Evolutionary conservation across 2,888 invertebrate genomes (phyloP).

Genomic region (Drosophila mimetica): DNA sequence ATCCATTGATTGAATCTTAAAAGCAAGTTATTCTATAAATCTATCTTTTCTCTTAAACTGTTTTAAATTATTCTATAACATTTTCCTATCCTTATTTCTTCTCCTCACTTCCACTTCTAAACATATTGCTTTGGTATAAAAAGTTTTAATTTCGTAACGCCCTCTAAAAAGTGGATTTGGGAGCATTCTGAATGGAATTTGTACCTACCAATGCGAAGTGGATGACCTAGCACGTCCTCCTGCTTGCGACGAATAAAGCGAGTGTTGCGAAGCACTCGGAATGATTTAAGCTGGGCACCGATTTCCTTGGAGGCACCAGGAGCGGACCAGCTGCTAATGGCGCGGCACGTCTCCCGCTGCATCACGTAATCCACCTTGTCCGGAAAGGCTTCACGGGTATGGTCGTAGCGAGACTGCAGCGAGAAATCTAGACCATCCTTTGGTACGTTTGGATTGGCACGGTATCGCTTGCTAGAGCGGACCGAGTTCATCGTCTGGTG

Average conservation of each 20-base stretch:
- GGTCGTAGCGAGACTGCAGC: slow-evolving; percentile 88
- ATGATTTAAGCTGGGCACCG: slow-evolving; percentile 82
- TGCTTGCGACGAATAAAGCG: slow-evolving; percentile 77
- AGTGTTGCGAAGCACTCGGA: slow-evolving; percentile 89
- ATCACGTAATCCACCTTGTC: slow-evolving; percentile 87
- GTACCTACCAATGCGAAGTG: slow-evolving; percentile 84
- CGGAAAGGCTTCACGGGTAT: slow-evolving; percentile 87
- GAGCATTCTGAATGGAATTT: too few relatives aligned
- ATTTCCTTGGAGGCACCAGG: slow-evolving; percentile 54
- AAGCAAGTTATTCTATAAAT: too few relatives aligned
- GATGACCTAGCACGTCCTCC: slow-evolving; percentile 84
- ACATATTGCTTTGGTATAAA: too few relatives aligned
- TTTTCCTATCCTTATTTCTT: too few relatives aligned
- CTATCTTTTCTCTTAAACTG: too few relatives aligned
- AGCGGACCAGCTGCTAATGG: slow-evolving; percentile 67
- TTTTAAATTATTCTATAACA: too few relatives aligned
- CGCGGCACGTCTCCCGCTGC: slow-evolving; percentile 88
- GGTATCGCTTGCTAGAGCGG: slow-evolving; percentile 84
- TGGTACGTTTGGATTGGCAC: slow-evolving; percentile 84
- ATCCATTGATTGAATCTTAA: too few relatives aligned
- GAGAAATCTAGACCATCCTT: slow-evolving; percentile 89
- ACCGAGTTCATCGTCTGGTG: slow-evolving; percentile 86
- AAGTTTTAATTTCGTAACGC: too few relatives aligned
- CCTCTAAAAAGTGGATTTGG: too few relatives aligned
- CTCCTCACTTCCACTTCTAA: too few relatives aligned